These are phyloP conservation scores for Dryas iulia DNA, from an alignment of 1,140 invertebrate species.

Conservation along the genomic window DNA sequence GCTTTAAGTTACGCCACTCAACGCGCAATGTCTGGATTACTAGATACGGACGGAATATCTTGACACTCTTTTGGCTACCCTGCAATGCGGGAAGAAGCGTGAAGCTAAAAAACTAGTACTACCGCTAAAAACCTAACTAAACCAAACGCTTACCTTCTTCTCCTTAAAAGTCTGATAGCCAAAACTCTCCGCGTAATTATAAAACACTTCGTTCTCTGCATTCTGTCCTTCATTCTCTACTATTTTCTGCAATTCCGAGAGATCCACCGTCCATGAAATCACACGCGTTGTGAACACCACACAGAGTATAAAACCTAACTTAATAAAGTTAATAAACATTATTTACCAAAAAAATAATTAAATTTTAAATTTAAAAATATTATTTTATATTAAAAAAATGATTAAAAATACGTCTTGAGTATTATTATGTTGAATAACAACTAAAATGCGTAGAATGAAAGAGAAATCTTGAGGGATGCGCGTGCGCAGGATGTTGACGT, in stretches of 20 bases:
- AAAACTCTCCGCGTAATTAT: conserved; percentile 42
- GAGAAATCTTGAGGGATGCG: not conserved
- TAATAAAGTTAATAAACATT: too few species aligned
- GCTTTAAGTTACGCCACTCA: too few species aligned
- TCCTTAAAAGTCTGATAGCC: conserved; percentile 49
- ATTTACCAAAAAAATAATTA: too few species aligned
- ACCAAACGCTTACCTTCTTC: conserved; percentile 48
- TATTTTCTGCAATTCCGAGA: conserved; percentile 50
- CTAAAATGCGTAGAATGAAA: not conserved
- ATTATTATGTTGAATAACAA: not conserved
- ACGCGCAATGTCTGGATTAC: too few species aligned
- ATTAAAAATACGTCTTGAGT: not conserved
- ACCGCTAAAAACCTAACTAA: not conserved
- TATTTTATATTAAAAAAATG: not conserved
- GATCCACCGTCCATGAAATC: conserved; percentile 54
- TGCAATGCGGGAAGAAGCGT: too few species aligned
- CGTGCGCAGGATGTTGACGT: not conserved
- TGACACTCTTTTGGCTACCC: too few species aligned
- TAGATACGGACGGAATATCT: too few species aligned
- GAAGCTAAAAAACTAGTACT: too few species aligned
- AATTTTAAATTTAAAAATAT: not conserved
- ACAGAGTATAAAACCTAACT: conserved; percentile 17
- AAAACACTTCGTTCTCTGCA: conserved; percentile 22
- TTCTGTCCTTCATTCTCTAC: conserved; percentile 34
- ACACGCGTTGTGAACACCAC: conserved; percentile 36